A percentile compares a stretch with the other conserved stretches of the same genome.
phyloP scores from a whole-genome alignment of 1,140 invertebrate genomes.

The Samia ricini region DNA sequence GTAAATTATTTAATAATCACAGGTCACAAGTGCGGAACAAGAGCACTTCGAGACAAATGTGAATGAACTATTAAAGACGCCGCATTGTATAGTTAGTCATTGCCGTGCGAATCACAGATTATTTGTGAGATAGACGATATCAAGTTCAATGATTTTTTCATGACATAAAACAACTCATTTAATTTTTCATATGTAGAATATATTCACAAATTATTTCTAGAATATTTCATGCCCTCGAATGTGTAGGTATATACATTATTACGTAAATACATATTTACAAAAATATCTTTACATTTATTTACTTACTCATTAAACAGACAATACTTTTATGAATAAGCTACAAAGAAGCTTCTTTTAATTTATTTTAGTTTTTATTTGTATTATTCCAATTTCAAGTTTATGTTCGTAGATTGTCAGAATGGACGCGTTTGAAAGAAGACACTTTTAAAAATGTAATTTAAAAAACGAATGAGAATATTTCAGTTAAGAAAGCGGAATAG shows the following conservation, averaged over 20 bases:
- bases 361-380: neutral
- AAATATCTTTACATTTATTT: no score
- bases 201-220: no score
- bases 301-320: no score
- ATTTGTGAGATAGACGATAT: conserved; percentile 24
- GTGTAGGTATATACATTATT: no score
- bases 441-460: neutral
- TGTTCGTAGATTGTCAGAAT: neutral
- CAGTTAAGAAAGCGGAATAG: conserved; percentile 54
- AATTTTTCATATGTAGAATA: no score
- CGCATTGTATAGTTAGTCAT: conserved; percentile 12
- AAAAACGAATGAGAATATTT: neutral
- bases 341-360: neutral
- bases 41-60: conserved; percentile 26
- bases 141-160: conserved; percentile 35
- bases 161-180: neutral
- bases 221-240: no score
- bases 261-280: no score
- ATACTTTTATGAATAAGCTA: neutral
- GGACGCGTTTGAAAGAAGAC: conserved; percentile 9
- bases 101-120: conserved; percentile 30
- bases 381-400: neutral
- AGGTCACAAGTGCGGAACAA: conserved; percentile 28
- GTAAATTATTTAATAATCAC: conserved; percentile 5
- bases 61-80: conserved; percentile 36